These are phyloP conservation scores for Nephrocerus scutellatus DNA, from an alignment of 2,888 invertebrate genomes.

Conservation along the genomic window DNA sequence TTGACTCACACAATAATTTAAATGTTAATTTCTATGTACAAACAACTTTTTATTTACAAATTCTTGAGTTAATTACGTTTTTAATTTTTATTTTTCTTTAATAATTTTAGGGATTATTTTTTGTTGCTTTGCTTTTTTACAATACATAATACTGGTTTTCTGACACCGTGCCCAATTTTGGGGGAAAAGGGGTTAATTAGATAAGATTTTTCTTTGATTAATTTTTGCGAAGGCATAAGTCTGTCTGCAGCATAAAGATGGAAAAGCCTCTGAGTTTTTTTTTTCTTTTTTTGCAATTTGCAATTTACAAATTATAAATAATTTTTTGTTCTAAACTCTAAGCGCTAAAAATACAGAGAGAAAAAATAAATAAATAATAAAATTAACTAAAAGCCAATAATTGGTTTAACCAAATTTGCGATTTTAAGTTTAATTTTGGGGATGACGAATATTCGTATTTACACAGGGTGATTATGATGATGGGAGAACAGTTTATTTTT, in stretches of 20 bases:
- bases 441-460: conserved; percentile 12
- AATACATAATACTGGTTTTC: conserved; percentile 23
- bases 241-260: conserved; percentile 5
- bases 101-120: conserved; percentile 21
- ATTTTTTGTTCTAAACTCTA: conserved; percentile 16
- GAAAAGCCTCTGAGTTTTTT: conserved; percentile 9
- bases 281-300: background rate
- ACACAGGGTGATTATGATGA: too few relatives aligned
- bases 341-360: too few relatives aligned
- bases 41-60: conserved; percentile 18
- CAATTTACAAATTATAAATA: too few relatives aligned
- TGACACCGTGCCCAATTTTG: too few relatives aligned
- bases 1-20: background rate
- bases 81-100: conserved; percentile 12
- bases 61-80: conserved; percentile 4
- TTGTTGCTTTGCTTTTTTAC: conserved; percentile 14
- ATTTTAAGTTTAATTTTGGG: conserved; percentile 14
- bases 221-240: conserved; percentile 19
- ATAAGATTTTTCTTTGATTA: conserved; percentile 7
- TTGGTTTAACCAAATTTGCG: conserved; percentile 14
- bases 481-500: too few relatives aligned
- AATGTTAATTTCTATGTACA: too few relatives aligned
- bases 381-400: conserved; percentile 10
- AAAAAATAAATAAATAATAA: conserved; percentile 24
- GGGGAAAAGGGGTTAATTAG: too few relatives aligned